Conservation (phyloP, 1,140 invertebrate genomes). For the Drosophila azteca region DNA sequence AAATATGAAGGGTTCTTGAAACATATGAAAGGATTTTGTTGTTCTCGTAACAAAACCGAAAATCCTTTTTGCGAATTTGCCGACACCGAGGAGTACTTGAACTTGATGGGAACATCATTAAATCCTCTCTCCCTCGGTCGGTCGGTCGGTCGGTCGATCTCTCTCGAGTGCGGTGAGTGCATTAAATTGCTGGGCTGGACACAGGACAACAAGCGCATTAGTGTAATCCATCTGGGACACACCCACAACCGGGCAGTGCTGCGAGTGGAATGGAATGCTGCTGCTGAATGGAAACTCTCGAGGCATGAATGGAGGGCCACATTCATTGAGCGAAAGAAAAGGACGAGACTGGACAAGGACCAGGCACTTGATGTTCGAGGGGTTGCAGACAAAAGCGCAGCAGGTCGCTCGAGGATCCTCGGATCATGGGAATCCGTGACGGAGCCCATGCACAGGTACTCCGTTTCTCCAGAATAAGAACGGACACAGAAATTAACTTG, state of each 20-base stretch:
- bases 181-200: conserved; percentile 56
- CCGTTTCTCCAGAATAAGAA: conserved; percentile 37
- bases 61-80: conserved; percentile 76
- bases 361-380: conserved; percentile 32
- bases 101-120: conserved; percentile 76
- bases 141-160: neutral
- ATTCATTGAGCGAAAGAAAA: conserved; percentile 54
- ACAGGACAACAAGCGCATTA: conserved; percentile 69
- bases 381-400: conserved; percentile 61
- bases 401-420: conserved; percentile 52
- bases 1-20: conserved; percentile 75
- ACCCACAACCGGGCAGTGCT: conserved; percentile 49
- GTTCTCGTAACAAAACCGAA: conserved; percentile 37
- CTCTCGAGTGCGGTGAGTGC: conserved; percentile 47
- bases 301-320: conserved; percentile 63
- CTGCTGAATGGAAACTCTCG: conserved; percentile 38
- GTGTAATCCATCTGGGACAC: conserved; percentile 76
- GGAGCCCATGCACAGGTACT: conserved; percentile 3
- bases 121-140: conserved; percentile 56
- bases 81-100: conserved; percentile 61
- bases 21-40: conserved; percentile 67
- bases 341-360: conserved; percentile 19
- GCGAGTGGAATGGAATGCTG: conserved; percentile 32
- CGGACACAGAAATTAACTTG: conserved; percentile 53
- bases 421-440: conserved; percentile 65